Evolutionary conservation across 2,113 vertebrate species (phyloP), one percentile per base, ranked within the genome.

Genomic region (Gila orcuttii): DNA sequence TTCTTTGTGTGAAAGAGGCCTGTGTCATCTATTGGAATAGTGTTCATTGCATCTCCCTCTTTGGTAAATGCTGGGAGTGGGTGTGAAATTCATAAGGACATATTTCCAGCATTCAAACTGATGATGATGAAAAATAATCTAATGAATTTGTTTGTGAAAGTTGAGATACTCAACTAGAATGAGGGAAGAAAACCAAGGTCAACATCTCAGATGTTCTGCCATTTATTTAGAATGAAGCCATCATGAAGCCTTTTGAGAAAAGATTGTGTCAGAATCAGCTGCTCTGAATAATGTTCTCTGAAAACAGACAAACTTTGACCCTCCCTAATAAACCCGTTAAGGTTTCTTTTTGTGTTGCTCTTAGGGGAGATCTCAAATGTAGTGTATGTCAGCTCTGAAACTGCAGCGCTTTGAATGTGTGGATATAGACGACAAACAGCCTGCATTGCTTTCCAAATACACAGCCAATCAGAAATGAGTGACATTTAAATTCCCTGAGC

Each of bases 401-500:
- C 9, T 47, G 19, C n/a, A 21, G 33, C 2, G 4, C 59, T 25
- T 64, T 82, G n/a, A 66, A 81, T 31, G 79, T 77, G 75, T 55
- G 59, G 39, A 25, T 66, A 31, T 47, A 64, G n/a, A 28, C 4
- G 4, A 28, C 79, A 81, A 81, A 81, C 25, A 64, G 57, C 39
- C 17, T 6, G 42, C 50, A 50, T 81, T 2, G 8, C 60, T 81
- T 81, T 13, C 55, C 39, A 28, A 15, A 69, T 33, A 69, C 28
- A 82, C 25, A 82, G 31, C 80, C 45, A 82, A 69, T 82, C 60
- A 69, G 25, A 82, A 82, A 69, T 82, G 80, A 82, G 28, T 69
- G 80, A 55, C 80, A 82, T 82, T 82, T 82, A 69, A 82, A 69
- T 82, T 82, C 45, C 62, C 62, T 68, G 62, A 69, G 25, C 80